Conservation (phyloP, 2,113 vertebrate genomes). For the Eolophus roseicapilla region DNA sequence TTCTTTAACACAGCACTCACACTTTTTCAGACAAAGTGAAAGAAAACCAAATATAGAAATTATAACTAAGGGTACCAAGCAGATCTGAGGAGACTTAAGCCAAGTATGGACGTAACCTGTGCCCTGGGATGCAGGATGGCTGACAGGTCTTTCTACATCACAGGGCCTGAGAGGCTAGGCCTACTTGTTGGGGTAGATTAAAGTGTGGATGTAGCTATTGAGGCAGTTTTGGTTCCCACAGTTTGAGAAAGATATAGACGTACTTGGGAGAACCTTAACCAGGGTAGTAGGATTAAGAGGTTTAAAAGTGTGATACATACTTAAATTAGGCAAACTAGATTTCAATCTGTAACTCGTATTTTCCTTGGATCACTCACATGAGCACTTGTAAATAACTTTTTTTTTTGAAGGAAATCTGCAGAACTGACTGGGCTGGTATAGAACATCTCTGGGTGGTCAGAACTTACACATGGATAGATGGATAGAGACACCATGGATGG, state of each 20-base stretch:
- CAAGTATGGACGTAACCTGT: not conserved
- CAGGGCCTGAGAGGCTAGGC: not conserved
- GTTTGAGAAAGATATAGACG: rapidly evolving
- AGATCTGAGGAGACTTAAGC: not conserved
- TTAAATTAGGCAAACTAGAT: not conserved
- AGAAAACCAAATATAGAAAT: not conserved
- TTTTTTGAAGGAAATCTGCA: not conserved
- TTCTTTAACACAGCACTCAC: not conserved
- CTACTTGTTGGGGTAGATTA: not conserved
- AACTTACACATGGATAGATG: not conserved
- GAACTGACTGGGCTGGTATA: not conserved
- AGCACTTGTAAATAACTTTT: not conserved
- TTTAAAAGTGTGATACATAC: not conserved
- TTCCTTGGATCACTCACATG: not conserved
- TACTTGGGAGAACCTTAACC: not conserved
- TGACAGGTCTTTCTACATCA: not conserved
- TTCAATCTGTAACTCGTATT: not conserved
- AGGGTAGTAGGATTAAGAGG: not conserved
- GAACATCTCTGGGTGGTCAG: not conserved
- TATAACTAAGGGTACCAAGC: not conserved
- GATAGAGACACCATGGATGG: not conserved
- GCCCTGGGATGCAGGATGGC: not conserved
- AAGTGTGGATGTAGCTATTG: not conserved
- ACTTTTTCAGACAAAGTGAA: not conserved
- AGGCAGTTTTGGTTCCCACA: not conserved